These are phyloP conservation scores for Martes flavigula DNA, from an alignment of 2,797 vertebrate genomes.

Conservation along the genomic window DNA sequence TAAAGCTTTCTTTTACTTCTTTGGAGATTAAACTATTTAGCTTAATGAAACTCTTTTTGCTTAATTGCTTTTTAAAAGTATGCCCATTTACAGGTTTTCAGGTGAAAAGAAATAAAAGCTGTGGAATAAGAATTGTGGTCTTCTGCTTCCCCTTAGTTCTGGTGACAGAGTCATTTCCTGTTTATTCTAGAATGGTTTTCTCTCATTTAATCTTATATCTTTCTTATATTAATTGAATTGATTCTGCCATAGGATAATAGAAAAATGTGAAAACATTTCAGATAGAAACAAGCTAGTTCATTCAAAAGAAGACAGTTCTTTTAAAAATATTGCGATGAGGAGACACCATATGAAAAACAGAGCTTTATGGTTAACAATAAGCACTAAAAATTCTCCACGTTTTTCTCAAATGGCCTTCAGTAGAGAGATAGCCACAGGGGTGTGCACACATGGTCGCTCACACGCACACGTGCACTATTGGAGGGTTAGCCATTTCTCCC, in stretches of 20 bases:
- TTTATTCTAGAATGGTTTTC: background rate
- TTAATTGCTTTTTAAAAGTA: background rate
- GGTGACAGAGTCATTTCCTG: background rate
- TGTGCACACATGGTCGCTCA: background rate
- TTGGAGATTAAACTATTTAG: background rate
- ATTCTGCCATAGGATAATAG: slow-evolving; percentile 3
- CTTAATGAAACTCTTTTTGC: background rate
- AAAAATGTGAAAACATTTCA: background rate
- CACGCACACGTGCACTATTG: background rate
- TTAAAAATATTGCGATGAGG: background rate
- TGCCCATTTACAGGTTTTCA: background rate
- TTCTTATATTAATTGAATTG: slow-evolving; percentile 19
- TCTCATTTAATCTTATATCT: background rate
- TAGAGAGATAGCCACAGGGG: background rate
- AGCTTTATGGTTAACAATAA: slow-evolving; percentile 1
- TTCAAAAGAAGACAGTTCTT: background rate
- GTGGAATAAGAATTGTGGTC: background rate
- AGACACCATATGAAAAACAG: background rate
- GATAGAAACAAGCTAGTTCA: background rate
- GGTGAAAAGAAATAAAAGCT: background rate
- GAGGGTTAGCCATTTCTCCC: background rate
- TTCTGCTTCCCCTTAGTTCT: background rate
- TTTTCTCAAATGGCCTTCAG: background rate
- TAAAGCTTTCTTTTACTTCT: slow-evolving; percentile 1
- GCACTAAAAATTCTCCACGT: background rate